phyloP scores from a whole-genome alignment of 2,113 vertebrate species.

The Planiliza haematocheilus region DNA sequence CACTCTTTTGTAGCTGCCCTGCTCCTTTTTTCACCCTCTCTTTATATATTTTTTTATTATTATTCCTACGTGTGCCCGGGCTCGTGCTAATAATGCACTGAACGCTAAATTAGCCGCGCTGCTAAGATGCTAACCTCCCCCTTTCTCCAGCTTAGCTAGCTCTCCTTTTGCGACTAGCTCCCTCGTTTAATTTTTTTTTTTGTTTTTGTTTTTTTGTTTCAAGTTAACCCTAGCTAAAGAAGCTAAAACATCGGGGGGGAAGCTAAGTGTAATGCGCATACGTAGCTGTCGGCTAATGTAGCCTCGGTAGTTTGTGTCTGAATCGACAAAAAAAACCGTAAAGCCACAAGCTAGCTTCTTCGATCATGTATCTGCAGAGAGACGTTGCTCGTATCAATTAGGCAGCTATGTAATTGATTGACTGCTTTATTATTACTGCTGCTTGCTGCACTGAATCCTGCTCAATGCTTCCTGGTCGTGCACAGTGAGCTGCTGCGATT shows the following conservation, averaged over 20 bases:
- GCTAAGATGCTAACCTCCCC: slow-evolving; percentile 62
- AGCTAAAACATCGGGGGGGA: slow-evolving; percentile 18
- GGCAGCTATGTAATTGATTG: slow-evolving; percentile 42
- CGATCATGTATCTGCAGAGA: slow-evolving; percentile 5
- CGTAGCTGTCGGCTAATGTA: slow-evolving; percentile 49
- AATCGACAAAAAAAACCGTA: slow-evolving; percentile 4
- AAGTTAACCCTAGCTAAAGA: slow-evolving; percentile 57
- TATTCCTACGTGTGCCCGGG: neutral
- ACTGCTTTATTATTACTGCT: slow-evolving; percentile 53
- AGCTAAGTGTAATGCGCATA: slow-evolving; percentile 72
- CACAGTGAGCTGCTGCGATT: slow-evolving; percentile 64
- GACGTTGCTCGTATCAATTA: slow-evolving; percentile 28
- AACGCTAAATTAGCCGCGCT: slow-evolving; percentile 36
- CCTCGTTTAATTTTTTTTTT: slow-evolving; percentile 51
- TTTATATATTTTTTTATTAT: too few species aligned
- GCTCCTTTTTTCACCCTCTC: too few species aligned
- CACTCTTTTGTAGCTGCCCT: slow-evolving; percentile 59
- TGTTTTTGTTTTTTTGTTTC: slow-evolving; percentile 51
- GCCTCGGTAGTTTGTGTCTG: slow-evolving; percentile 28
- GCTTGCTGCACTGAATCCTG: slow-evolving; percentile 26
- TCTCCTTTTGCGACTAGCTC: slow-evolving; percentile 39
- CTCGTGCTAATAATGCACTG: neutral
- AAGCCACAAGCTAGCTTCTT: slow-evolving; percentile 20
- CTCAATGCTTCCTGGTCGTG: slow-evolving; percentile 33
- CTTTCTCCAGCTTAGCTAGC: slow-evolving; percentile 56